These are phyloP conservation scores for Pseudolaguvia tuberculata DNA, from an alignment of 2,113 vertebrate genomes.

Conservation along the genomic window DNA sequence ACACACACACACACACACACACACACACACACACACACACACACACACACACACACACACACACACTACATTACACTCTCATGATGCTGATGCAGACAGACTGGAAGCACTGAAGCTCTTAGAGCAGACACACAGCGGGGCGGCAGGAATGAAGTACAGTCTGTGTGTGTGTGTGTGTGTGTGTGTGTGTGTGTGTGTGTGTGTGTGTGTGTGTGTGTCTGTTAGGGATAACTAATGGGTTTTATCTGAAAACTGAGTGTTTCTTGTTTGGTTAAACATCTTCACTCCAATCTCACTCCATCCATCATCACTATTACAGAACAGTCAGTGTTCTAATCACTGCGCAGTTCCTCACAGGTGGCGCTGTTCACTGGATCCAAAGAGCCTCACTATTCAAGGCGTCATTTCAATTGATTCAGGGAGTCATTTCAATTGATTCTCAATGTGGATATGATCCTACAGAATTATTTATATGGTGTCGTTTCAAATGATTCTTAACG, in stretches of 20 bases:
- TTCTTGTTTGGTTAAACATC: not conserved
- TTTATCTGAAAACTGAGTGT: slow-evolving; percentile 7
- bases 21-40: too few species aligned
- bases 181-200: slow-evolving; percentile 18
- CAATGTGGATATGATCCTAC: too few species aligned
- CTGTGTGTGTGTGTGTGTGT: slow-evolving; percentile 3
- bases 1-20: too few species aligned
- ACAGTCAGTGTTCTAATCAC: not conserved
- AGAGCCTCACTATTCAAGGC: too few species aligned
- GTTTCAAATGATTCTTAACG: too few species aligned
- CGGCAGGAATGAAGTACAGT: not conserved
- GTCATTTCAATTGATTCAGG: too few species aligned
- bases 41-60: slow-evolving; percentile 25
- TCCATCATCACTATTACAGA: not conserved
- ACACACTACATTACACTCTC: not conserved
- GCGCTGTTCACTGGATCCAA: too few species aligned
- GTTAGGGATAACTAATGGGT: not conserved
- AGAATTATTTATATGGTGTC: too few species aligned
- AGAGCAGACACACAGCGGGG: slow-evolving; percentile 18
- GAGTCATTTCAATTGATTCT: too few species aligned
- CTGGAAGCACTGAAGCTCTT: slow-evolving; percentile 32
- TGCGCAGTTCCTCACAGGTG: not conserved
- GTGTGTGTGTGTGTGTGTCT: too few species aligned
- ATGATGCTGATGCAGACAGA: slow-evolving; percentile 31
- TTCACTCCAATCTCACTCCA: slow-evolving; percentile 5